Evolutionary conservation across 2,888 invertebrate species (phyloP).

Genomic region (Megaustenia siamemsis): DNA sequence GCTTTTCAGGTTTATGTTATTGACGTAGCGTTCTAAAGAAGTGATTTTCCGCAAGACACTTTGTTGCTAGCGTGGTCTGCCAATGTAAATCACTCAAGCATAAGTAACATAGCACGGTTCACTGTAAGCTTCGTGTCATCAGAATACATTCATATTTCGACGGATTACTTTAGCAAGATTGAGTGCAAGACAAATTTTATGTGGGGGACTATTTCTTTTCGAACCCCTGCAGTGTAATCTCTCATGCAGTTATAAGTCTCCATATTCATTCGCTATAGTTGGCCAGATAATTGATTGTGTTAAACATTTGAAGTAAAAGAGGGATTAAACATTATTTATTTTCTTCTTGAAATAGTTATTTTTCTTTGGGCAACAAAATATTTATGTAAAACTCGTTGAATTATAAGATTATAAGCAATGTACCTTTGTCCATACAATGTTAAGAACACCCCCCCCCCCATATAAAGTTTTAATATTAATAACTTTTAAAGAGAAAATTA

Average conservation of each 20-base stretch:
- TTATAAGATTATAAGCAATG: too few species aligned
- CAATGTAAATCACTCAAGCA: background rate
- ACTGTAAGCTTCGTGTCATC: background rate
- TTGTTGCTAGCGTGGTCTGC: background rate
- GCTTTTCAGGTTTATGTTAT: background rate
- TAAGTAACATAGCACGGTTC: background rate
- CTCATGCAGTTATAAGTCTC: background rate
- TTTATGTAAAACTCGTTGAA: too few species aligned
- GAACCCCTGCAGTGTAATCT: background rate
- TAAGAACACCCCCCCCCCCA: too few species aligned
- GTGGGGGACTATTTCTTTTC: background rate
- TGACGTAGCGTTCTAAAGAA: background rate
- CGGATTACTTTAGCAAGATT: background rate
- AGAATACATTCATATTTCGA: background rate
- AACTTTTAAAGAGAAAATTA: too few species aligned
- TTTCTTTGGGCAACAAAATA: too few species aligned
- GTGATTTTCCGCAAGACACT: background rate
- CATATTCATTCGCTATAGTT: background rate
- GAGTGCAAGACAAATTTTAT: background rate
- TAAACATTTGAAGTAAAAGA: background rate
- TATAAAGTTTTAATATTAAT: too few species aligned
- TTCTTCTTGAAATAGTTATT: background rate
- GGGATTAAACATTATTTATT: conserved; percentile 9
- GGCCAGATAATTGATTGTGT: background rate
- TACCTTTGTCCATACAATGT: too few species aligned